A percentile compares a stretch with the other conserved stretches of the same genome.
Conservation (phyloP, 1,140 invertebrate species). For the Contarinia nasturtii region DNA sequence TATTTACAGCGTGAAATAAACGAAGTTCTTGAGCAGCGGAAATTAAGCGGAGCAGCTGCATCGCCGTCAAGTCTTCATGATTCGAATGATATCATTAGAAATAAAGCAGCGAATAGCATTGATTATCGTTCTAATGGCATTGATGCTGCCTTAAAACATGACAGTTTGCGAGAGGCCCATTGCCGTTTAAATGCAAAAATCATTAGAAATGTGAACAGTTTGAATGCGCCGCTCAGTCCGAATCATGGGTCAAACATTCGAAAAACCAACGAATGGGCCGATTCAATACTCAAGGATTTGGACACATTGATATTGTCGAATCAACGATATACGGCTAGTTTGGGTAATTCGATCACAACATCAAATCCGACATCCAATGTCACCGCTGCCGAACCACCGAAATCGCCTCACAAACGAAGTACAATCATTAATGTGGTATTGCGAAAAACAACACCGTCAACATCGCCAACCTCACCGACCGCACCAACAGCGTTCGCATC, state of each 20-base stretch:
- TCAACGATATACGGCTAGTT: conserved; percentile 5
- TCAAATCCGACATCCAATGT: conserved; percentile 12
- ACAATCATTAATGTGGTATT: conserved; percentile 15
- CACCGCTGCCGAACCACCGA: conserved; percentile 10
- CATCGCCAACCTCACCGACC: conserved; percentile 1
- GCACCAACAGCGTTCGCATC: background rate
- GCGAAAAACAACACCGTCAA: conserved; percentile 7
- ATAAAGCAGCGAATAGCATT: background rate
- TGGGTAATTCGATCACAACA: conserved; percentile 7
- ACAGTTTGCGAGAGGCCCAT: background rate
- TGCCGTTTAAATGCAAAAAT: background rate
- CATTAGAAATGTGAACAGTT: background rate
- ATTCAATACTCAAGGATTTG: conserved; percentile 22
- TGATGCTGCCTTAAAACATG: conserved; percentile 8
- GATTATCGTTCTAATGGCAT: background rate
- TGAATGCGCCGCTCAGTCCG: background rate
- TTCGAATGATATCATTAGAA: background rate
- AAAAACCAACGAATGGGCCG: conserved; percentile 17
- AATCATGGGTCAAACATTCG: background rate
- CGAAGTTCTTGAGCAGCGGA: conserved; percentile 20
- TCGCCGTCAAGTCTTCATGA: background rate
- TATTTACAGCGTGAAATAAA: conserved; percentile 24
- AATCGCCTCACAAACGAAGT: conserved; percentile 9
- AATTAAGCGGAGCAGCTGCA: conserved; percentile 2
- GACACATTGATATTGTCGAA: conserved; percentile 19